Percentiles rank a stretch among this genome's conserved stretches.
Conservation (phyloP, 2,888 invertebrate genomes). For the Andricus quercusramuli region DNA sequence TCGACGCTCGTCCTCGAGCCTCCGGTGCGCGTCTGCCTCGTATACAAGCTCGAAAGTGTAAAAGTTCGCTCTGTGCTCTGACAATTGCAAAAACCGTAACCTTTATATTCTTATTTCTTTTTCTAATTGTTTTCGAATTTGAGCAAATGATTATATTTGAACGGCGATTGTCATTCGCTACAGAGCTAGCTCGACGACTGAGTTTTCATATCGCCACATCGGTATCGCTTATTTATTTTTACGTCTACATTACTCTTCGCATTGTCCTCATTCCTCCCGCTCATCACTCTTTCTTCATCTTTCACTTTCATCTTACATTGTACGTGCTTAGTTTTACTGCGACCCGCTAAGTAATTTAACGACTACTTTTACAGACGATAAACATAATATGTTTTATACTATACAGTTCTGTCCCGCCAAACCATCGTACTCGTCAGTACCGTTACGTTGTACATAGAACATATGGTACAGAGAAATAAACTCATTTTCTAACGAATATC, state of each 20-base stretch:
- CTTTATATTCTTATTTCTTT: constrained; percentile 6
- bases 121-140: constrained; percentile 5
- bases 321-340: constrained; percentile 52
- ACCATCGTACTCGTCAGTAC: constrained; percentile 73
- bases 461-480: constrained; percentile 78
- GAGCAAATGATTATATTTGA: not conserved
- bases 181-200: constrained; percentile 75
- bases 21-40: constrained; percentile 74
- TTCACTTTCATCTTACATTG: constrained; percentile 52
- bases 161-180: constrained; percentile 69
- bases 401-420: constrained; percentile 69
- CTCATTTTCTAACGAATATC: constrained; percentile 77
- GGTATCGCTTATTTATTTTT: constrained; percentile 77
- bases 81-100: constrained; percentile 58
- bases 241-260: constrained; percentile 52
- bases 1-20: constrained; percentile 78
- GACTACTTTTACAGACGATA: constrained; percentile 62
- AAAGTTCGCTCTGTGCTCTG: constrained; percentile 77
- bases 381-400: constrained; percentile 67
- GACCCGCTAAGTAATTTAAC: constrained; percentile 51
- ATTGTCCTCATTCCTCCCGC: constrained; percentile 37
- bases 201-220: constrained; percentile 73
- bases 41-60: constrained; percentile 70
- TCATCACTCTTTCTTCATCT: constrained; percentile 44
- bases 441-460: constrained; percentile 77